Evolutionary conservation across 2,888 invertebrate genomes (phyloP), one percentile per base, ranked within the genome.

Genomic region (Oligia strigilis): DNA sequence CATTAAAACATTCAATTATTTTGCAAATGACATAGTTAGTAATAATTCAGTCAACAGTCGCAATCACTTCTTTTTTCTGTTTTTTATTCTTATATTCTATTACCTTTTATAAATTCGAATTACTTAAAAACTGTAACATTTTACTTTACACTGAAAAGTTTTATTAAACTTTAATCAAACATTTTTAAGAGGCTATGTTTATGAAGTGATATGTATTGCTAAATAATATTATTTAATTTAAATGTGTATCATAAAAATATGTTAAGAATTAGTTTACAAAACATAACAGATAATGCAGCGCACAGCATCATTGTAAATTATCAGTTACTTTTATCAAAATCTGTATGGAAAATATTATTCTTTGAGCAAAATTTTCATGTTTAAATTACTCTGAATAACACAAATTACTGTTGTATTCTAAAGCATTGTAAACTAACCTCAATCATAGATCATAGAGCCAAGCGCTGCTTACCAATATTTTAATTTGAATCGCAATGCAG

Each of bases 401-500:
- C n/a, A 52, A 55, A 60, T 43, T n/a, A 19, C 46, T 29, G 4
- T 67, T 84, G 19, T 72, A 67, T 58, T 62, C 13, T 49, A 17
- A 43, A 81, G 43, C 71, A 75, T 1, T 69, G 69, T 82, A 76
- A 46, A n/a, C 40, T 46, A 49, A 29, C 13, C 23, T 36, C 17
- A 58, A 43, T 23, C 60, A 69, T 36, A 69, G 3, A 46, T 29
- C 55, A 69, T 46, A 65, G 4, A 69, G 49, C 17, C 40, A 65
- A n/a, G 82, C 86, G 78, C 83, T 60, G 62, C 8, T 49, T 11
- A 64, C 14, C 23, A 60, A 29, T 43, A 43, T 14, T 60, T 69
- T 29, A 14, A 55, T 64, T 29, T 43, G 14, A 77, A 72, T 82
- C 64, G 83, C 83, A 72, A n/a, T 49, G 83, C 83, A 46, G 52